Evolutionary conservation across 2,113 vertebrate species (phyloP).

Genomic region (Percopsis transmontana): DNA sequence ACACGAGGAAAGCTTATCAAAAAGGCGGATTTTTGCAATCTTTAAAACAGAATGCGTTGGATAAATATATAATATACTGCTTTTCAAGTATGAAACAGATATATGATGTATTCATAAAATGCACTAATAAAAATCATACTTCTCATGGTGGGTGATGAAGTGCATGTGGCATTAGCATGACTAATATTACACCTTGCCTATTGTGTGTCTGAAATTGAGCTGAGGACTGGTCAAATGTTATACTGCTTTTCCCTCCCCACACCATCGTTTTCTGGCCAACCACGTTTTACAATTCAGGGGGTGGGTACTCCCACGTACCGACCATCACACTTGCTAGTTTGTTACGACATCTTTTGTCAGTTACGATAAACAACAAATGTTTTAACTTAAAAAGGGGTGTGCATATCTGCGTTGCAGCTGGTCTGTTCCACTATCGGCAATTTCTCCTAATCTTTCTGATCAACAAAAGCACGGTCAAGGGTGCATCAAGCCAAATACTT

Average conservation of each 20-base stretch:
- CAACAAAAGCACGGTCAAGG: not conserved
- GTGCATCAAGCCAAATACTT: slow-evolving; percentile 6
- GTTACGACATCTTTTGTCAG: not conserved
- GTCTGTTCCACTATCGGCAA: slow-evolving; percentile 28
- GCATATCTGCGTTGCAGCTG: slow-evolving; percentile 2
- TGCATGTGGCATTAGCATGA: slow-evolving; percentile 40
- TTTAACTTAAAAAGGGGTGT: not conserved
- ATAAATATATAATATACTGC: slow-evolving; percentile 68
- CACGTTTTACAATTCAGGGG: slow-evolving; percentile 66
- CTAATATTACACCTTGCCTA: slow-evolving; percentile 20
- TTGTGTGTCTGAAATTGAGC: slow-evolving; percentile 17
- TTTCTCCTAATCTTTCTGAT: slow-evolving; percentile 10
- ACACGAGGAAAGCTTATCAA: slow-evolving; percentile 69
- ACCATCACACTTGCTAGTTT: slow-evolving; percentile 11
- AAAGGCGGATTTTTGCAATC: slow-evolving; percentile 69
- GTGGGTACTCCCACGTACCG: slow-evolving; percentile 29
- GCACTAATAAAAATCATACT: slow-evolving; percentile 57
- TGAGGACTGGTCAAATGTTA: slow-evolving; percentile 38
- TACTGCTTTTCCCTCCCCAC: slow-evolving; percentile 60
- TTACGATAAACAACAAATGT: slow-evolving; percentile 1
- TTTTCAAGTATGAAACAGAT: slow-evolving; percentile 70
- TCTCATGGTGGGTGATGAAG: slow-evolving; percentile 44
- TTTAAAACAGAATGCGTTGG: slow-evolving; percentile 81
- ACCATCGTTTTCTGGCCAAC: slow-evolving; percentile 56
- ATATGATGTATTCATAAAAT: slow-evolving; percentile 64